Evolutionary conservation across 2,113 vertebrate species (phyloP).

Genomic region (Microcebus griseorufus): DNA sequence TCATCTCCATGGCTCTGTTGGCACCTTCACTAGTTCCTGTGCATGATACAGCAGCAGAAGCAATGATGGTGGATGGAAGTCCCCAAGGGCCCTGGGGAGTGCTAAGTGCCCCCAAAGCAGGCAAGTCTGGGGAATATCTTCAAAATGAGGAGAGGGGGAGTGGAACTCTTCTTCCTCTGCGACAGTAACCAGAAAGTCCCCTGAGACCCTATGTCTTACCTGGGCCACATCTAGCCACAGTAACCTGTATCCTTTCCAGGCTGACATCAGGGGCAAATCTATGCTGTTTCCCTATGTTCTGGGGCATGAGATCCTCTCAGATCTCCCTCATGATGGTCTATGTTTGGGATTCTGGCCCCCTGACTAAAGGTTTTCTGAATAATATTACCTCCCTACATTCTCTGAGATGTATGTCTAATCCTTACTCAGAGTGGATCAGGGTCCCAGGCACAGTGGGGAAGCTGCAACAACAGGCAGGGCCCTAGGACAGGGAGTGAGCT

Average conservation of each 20-base stretch:
- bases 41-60: not conserved
- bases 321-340: not conserved
- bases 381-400: not conserved
- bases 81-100: not conserved
- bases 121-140: not conserved
- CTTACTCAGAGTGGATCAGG: not conserved
- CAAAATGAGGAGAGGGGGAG: not conserved
- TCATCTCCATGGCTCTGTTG: not conserved
- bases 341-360: not conserved
- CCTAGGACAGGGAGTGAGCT: not conserved
- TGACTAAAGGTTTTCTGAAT: not conserved
- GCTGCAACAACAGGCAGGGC: not conserved
- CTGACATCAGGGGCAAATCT: not conserved
- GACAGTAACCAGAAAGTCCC: not conserved
- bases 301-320: not conserved
- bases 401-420: not conserved
- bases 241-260: not conserved
- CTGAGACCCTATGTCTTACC: not conserved
- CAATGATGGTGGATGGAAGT: not conserved
- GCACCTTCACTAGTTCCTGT: not conserved
- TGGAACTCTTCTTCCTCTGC: not conserved
- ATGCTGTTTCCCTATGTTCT: not conserved
- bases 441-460: not conserved
- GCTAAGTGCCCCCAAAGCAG: not conserved
- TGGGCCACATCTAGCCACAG: not conserved